Evolutionary conservation across 2,797 vertebrate species (phyloP).

Genomic region (Schizopygopsis malacanthus): DNA sequence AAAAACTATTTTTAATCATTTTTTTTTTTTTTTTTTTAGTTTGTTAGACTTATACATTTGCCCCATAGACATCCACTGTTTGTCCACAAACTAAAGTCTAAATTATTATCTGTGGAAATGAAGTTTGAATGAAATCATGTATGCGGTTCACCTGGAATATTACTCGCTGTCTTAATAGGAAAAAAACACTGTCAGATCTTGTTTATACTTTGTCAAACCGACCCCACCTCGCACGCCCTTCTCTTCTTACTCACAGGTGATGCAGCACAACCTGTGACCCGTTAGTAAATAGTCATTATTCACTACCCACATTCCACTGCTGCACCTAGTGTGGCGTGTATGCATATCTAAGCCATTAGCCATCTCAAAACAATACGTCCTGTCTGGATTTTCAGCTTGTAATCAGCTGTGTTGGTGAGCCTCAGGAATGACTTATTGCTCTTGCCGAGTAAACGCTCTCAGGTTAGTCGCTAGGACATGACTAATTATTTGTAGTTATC

Average conservation of each 20-base stretch:
- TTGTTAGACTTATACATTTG: not conserved
- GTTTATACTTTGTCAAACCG: not conserved
- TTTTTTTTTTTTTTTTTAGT: not conserved
- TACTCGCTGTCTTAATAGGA: not conserved
- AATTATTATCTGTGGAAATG: not conserved
- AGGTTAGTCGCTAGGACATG: slow-evolving; percentile 34
- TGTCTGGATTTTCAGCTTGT: not conserved
- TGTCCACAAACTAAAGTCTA: not conserved
- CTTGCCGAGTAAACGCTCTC: not conserved
- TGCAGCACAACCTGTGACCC: not conserved
- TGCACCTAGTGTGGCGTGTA: slow-evolving; percentile 15
- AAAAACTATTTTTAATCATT: not conserved
- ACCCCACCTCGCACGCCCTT: slow-evolving; percentile 2
- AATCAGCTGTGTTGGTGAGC: not conserved
- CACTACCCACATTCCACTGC: slow-evolving; percentile 35
- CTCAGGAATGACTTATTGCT: not conserved
- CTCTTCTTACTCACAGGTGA: slow-evolving; percentile 31
- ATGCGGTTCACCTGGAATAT: not conserved
- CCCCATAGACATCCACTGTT: not conserved
- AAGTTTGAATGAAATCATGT: not conserved
- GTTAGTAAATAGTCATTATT: slow-evolving; percentile 27
- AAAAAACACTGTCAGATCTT: not conserved
- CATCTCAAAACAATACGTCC: not conserved
- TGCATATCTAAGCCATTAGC: slow-evolving; percentile 22
- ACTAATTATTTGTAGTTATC: slow-evolving; percentile 35